phyloP scores from a whole-genome alignment of 2,797 vertebrate genomes.

The Halcyon leucocephala region DNA sequence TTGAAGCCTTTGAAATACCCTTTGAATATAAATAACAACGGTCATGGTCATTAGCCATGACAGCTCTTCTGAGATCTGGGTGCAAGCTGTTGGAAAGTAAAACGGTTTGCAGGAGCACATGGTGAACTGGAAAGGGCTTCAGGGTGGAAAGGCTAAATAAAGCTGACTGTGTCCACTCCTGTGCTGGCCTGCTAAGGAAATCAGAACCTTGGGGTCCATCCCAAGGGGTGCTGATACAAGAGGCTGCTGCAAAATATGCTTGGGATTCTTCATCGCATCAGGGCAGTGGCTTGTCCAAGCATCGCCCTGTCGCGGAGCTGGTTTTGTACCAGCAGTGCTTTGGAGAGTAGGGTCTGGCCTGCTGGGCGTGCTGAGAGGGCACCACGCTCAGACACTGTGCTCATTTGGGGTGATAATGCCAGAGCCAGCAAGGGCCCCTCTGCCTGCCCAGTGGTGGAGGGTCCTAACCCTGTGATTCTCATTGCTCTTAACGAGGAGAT shows the following conservation, averaged over 20 bases:
- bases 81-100: conserved; percentile 10
- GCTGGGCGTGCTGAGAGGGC: not conserved
- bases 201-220: not conserved
- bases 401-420: not conserved
- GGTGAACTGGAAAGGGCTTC: not conserved
- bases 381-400: rapidly evolving
- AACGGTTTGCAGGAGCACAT: not conserved
- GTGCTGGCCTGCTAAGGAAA: not conserved
- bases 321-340: not conserved
- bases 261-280: not conserved
- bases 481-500: not conserved
- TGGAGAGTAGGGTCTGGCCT: not conserved
- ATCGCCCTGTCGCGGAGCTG: not conserved
- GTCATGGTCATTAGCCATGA: not conserved
- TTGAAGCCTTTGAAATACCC: conserved; percentile 11
- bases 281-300: not conserved
- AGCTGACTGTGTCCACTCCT: not conserved
- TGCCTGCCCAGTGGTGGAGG: not conserved
- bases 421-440: not conserved
- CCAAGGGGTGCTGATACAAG: rapidly evolving
- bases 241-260: not conserved
- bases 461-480: not conserved
- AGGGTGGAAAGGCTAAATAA: not conserved
- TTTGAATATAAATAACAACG: not conserved
- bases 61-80: not conserved